Conservation (phyloP, 2,888 invertebrate species). For the Danaus chrysippus region DNA sequence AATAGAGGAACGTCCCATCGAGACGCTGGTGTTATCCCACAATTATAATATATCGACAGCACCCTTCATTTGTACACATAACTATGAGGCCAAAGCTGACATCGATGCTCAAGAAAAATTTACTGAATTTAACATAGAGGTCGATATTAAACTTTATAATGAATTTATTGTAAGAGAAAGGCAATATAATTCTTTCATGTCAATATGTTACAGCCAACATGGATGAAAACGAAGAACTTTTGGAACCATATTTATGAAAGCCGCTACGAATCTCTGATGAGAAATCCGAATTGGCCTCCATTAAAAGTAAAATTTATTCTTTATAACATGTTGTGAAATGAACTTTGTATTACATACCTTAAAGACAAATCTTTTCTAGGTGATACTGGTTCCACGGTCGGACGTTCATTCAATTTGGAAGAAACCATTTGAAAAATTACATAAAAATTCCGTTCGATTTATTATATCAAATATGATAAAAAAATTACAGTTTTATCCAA, state of each 20-base stretch:
- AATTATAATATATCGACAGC: constrained; percentile 42
- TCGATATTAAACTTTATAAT: constrained; percentile 32
- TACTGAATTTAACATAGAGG: constrained; percentile 59
- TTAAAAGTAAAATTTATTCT: constrained; percentile 47
- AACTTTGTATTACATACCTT: neutral
- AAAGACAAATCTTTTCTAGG: constrained; percentile 40
- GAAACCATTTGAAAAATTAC: constrained; percentile 53
- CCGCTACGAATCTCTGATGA: constrained; percentile 65
- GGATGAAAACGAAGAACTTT: constrained; percentile 51
- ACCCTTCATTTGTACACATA: constrained; percentile 41
- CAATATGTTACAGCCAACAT: constrained; percentile 48
- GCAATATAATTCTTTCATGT: neutral
- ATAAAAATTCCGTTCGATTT: constrained; percentile 51
- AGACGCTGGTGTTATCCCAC: constrained; percentile 31
- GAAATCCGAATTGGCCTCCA: constrained; percentile 62
- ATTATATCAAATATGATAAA: constrained; percentile 63
- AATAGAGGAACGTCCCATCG: constrained; percentile 43
- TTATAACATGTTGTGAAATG: neutral
- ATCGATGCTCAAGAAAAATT: constrained; percentile 57
- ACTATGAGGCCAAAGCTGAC: constrained; percentile 44
- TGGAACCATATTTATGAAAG: constrained; percentile 64
- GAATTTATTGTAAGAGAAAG: neutral
- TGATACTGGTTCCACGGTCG: constrained; percentile 58
- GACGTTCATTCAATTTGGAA: constrained; percentile 64
- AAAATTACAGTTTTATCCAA: constrained; percentile 62